Evolutionary conservation across 2,888 invertebrate species (phyloP).

Genomic region (Drosophila affinis): DNA sequence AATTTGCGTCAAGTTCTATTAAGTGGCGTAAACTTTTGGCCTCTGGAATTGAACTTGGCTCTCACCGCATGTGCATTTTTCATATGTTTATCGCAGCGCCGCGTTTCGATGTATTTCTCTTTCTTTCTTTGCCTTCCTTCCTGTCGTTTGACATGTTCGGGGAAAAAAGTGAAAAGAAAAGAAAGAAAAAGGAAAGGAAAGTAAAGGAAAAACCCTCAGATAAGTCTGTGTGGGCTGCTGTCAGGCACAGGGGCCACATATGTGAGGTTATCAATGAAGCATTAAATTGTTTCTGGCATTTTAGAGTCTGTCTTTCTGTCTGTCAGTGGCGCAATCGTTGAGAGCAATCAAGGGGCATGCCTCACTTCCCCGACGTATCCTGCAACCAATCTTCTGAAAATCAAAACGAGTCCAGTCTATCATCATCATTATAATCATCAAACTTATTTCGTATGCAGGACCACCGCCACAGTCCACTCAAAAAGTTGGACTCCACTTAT

Average conservation of each 20-base stretch:
- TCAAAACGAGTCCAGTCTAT: constrained; percentile 7
- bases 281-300: constrained; percentile 75
- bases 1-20: constrained; percentile 80
- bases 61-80: constrained; percentile 75
- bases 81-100: constrained; percentile 76
- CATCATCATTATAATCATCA: constrained; percentile 33
- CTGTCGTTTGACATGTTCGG: constrained; percentile 37
- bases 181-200: constrained; percentile 1
- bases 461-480: constrained; percentile 36
- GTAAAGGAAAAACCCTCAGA: constrained; percentile 26
- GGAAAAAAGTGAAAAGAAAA: constrained; percentile 19
- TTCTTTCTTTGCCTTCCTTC: constrained; percentile 14
- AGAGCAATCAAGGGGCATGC: constrained; percentile 11
- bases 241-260: constrained; percentile 52
- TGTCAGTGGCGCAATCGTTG: constrained; percentile 24
- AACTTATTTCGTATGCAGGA: constrained; percentile 69
- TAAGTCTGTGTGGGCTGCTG: constrained; percentile 38
- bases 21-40: constrained; percentile 78
- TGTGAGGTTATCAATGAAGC: constrained; percentile 77
- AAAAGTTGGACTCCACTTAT: constrained; percentile 30
- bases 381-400: constrained; percentile 18
- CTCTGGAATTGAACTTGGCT: constrained; percentile 70
- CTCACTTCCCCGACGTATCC: constrained; percentile 12
- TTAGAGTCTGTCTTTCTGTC: constrained; percentile 47
- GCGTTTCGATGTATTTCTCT: constrained; percentile 59